Base-by-base conservation (phyloP, 2,113 vertebrate species). In the Chamaea fasciata region DNA sequence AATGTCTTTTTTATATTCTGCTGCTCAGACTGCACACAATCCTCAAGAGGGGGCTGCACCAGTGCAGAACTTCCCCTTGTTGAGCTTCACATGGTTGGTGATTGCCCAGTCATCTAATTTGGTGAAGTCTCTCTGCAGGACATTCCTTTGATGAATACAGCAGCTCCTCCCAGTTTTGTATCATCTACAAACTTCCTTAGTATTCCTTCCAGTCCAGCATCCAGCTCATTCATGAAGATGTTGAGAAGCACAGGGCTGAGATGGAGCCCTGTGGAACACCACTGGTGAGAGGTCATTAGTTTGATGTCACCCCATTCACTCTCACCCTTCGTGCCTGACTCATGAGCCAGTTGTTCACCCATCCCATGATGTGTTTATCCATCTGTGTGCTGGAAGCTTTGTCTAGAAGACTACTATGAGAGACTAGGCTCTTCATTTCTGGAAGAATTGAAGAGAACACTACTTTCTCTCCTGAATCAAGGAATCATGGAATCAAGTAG, bases 271-370 rank as follows among this genome's bases (percentile, higher is more conserved):
- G 6, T 5, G 8, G 60, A 57, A 2, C 24, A 13, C 42, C 42
- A n/a, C 4, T 17, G 30, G 20, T 41, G 24, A 26, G 52, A 49
- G 24, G 30, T 33, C 30, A 5, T 23, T 44, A n/a, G 24, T 37
- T 49, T 42, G 65, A 42, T 35, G 44, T 39, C 35, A 42, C 8
- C 26, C 3, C 26, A 37, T 30, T 44, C 33, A 37, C 10, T 7
- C 1, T 35, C 1, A 26, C 21, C 26, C 24, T 26, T 75, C 0
- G 2, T 49, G 42, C 42, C 24, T 19, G 1, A 30, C 7, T 13
- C 5, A 0, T 20, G 42, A 65, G 13, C 20, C 30, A 30, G 8
- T 5, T 28, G 59, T 6, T 65, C 42, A 41, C 24, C 42, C 42
- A n/a, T 4, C 7, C 24, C 42, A 23, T n/a, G 60, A 47, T 20